Base-by-base conservation (phyloP, 2,888 invertebrate genomes). In the Chydorus sphaericus region DNA sequence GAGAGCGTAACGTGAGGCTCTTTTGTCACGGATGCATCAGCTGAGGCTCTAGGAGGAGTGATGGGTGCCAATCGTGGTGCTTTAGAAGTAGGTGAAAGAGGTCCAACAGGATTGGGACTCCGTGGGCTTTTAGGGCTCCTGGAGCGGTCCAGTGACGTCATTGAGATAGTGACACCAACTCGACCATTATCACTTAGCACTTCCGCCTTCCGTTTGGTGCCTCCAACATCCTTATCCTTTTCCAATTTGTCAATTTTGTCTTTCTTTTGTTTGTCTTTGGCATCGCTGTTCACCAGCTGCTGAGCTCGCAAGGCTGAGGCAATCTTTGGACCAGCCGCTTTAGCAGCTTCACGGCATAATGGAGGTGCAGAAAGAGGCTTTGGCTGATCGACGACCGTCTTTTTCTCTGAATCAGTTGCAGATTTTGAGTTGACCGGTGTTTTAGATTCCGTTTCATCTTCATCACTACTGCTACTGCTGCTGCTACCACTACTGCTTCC, bases 141-240 rank as follows among this genome's bases (percentile, higher is more conserved):
- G 14, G 50, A 37, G 26, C 56, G 37, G 36, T 58, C 58, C 33
- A 31, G 26, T 30, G 44, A 31, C 37, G 55, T 57, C 5, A 31
- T 31, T 2, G 56, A 55, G 26, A 56, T 58, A 20, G 56, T 56
- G 6, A 58, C 54, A 20, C 56, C 56, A n/a, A 56, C 58, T 16
- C 58, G 49, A 31, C 55, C 54, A 8, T 44, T 52, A 16, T 56
- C 58, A 29, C 58, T 56, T 18, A 57, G 54, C 5, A 89, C 88
- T 66, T 89, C 89, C 0, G 87, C 89, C 71, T 89, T 89, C 65
- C 89, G 78, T 68, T 90, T 89, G 48, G 85, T 55, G 10, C 26
- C 37, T 16, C 29, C 2, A 59, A 61, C 11, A 58, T 58, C 55
- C 59, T 60, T 36, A n/a, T 54, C 48, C 50, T 28, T 37, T 36